Base-by-base conservation (phyloP, 2,888 invertebrate genomes). In the Corbicula japonica region DNA sequence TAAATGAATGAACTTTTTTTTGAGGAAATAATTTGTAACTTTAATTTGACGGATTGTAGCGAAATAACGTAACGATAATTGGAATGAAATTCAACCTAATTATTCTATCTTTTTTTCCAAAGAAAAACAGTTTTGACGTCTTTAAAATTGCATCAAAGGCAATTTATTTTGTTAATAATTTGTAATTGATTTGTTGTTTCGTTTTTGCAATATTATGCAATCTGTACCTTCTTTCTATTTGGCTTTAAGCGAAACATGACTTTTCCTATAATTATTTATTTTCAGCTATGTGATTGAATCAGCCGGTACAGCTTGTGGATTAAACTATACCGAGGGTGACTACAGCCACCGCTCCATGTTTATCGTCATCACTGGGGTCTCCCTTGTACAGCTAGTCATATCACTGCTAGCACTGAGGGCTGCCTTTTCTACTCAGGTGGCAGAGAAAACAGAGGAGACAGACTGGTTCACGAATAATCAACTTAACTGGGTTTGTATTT, bases 391-490 rank as follows among this genome's bases (percentile, higher is more conserved):
- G 41, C 54, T 72, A 10, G 18, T 75, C 28, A 34, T 83, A 26
- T 76, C 80, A 5, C n/a, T 68, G 6, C 28, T 72, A 23, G 58
- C 71, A 2, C 50, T 85, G 4, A 72, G 77, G 15, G 44, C 70
- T 1, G 75, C 86, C 3, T 80, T 72, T 34, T 44, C 63, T 1
- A 26, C 30, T 12, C 28, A 46, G 1, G 65, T 58, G 0, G 32
- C 46, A 3, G 61, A 52, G 30, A 28, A 66, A 18, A 66, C 60
- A n/a, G 58, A 74, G 12, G 41, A 35, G 18, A 76, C 54, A 1
- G 80, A 78, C 46, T 85, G 85, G 84, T 84, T 87, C 54, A 76
- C 76, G 3, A 83, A 87, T 8, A 81, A 72, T 34, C 83, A 85
- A 28, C 76, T 86, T 0, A 76, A 82, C 61, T 84, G 84, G 87